Evolutionary conservation across 92 coral and sea anemone species (phyloP), one percentile per base, ranked within the genome.

Genomic region (Umimayanthus kanabou): DNA sequence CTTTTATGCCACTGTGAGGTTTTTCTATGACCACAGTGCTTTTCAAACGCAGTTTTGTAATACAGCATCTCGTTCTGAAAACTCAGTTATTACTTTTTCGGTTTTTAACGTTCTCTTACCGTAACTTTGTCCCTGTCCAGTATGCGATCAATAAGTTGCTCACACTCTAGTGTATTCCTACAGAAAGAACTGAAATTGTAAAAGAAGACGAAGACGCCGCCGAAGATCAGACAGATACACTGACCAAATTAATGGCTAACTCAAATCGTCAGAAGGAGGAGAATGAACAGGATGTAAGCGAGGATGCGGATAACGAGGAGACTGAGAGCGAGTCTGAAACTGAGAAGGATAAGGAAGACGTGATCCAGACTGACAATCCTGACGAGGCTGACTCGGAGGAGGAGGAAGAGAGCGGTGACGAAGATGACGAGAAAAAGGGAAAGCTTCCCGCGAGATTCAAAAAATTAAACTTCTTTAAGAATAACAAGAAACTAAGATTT

Each of bases 301-400:
- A 71, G 10, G 76, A 28, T 16, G 40, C 15, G 37, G 76, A 33
- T 3, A 71, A 28, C 39, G 76, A 4, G 40, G 39, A 25, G 40
- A 71, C 37, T 28, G 76, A 71, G 40, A 71, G 9, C 76, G 76
- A 71, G 76, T 25, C n/a, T 61, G 77, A 85, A 15, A 93, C 93
- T n/a, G 91, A 85, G 55, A 73, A 82, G 39, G 91, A 75, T 77
- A n/a, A 49, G 74, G 92, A 83, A 76, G 87, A 84, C 40, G 88
- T 28, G 47, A 94, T 85, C 18, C 93, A 88, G 76, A 82, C 89
- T 7, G 53, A 88, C 67, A 79, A 22, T 22, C 75, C 89, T 25
- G 89, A 83, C 3, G 89, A 71, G 10, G 88, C 76, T 71, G 91
- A 80, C 23, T 89, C 74, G 20, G 90, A 80, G 42, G 96, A 92